phyloP scores from a whole-genome alignment of 2,113 vertebrate genomes.

The Cyprinodon variegatus region DNA sequence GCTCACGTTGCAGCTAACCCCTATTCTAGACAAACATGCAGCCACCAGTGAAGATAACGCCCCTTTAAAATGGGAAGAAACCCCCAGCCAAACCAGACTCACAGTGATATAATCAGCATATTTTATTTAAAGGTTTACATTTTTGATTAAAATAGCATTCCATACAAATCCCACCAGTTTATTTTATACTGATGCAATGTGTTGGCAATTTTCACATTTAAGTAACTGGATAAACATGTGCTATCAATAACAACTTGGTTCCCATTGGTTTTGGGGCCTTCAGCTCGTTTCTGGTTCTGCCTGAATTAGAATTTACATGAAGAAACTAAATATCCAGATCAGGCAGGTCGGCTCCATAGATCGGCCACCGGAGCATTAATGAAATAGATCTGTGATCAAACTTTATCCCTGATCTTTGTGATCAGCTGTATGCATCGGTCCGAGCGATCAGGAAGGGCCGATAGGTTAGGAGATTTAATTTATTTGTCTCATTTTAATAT shows the following conservation, averaged over 20 bases:
- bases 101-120: too few species aligned
- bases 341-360: neutral
- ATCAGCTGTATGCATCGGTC: slow-evolving; percentile 5
- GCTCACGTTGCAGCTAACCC: too few species aligned
- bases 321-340: neutral
- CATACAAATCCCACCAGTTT: too few species aligned
- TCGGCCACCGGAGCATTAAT: neutral
- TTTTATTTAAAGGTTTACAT: too few species aligned
- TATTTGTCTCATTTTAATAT: slow-evolving; percentile 65
- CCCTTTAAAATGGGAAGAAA: too few species aligned
- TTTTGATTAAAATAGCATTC: too few species aligned
- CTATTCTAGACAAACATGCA: too few species aligned
- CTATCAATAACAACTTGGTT: neutral
- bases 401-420: neutral
- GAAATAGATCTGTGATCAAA: slow-evolving; percentile 4
- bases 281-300: neutral
- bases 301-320: neutral
- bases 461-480: slow-evolving; percentile 41
- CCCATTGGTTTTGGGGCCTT: neutral
- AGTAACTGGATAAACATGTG: neutral
- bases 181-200: too few species aligned
- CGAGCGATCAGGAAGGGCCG: neutral
- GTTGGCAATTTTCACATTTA: too few species aligned
- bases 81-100: too few species aligned
- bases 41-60: too few species aligned